These are phyloP conservation scores for Mycetomoellerius zeteki DNA, from an alignment of 1,140 invertebrate genomes.

Conservation along the genomic window DNA sequence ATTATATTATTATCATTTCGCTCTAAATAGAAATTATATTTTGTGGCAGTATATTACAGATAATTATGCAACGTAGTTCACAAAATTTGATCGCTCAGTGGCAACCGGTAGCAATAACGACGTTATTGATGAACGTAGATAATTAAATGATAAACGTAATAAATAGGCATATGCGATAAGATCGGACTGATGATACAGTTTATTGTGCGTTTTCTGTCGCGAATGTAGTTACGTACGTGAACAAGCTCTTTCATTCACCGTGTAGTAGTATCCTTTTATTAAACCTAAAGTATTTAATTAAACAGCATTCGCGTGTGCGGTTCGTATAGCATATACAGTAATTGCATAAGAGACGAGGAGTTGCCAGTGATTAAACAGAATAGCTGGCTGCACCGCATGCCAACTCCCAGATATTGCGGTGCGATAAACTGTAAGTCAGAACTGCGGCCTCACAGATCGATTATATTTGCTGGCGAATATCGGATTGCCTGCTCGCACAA, in stretches of 20 bases:
- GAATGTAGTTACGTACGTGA: background rate
- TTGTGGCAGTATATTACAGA: background rate
- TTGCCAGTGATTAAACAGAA: conserved; percentile 60
- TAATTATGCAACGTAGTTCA: background rate
- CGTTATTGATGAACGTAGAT: conserved; percentile 54
- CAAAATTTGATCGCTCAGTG: conserved; percentile 17
- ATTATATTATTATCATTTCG: conserved; percentile 15
- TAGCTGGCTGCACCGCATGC: conserved; percentile 40
- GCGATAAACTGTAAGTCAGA: conserved; percentile 47
- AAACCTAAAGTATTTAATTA: conserved; percentile 72
- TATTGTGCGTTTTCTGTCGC: conserved; percentile 45
- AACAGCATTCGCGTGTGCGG: conserved; percentile 25
- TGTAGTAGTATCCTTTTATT: conserved; percentile 60
- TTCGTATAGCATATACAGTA: conserved; percentile 18
- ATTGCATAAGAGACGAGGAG: conserved; percentile 20
- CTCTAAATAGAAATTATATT: background rate
- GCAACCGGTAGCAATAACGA: background rate
- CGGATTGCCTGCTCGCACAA: conserved; percentile 39
- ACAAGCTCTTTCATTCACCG: conserved; percentile 33
- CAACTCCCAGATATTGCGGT: conserved; percentile 47
- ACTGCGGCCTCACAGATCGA: conserved; percentile 32
- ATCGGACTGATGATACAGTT: conserved; percentile 13
- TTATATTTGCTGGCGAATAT: conserved; percentile 52
- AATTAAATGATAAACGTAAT: conserved; percentile 65
- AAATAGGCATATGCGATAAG: conserved; percentile 39